phyloP scores from a whole-genome alignment of 1,140 invertebrate species.

The Drosophila sturtevanti region DNA sequence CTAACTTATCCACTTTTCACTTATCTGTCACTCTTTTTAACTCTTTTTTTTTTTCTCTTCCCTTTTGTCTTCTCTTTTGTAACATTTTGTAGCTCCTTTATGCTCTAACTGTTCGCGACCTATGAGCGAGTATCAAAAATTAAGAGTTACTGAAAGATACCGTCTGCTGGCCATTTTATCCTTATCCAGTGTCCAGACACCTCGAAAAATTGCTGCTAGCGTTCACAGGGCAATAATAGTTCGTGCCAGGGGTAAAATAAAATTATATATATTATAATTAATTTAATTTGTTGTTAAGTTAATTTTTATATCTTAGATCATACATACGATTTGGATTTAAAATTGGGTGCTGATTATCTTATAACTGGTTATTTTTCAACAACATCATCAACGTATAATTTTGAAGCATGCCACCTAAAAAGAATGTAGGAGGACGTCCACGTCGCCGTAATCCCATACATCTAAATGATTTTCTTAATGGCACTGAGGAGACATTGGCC shows the following conservation, averaged over 20 bases:
- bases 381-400: conserved; percentile 36
- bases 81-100: conserved; percentile 50
- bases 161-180: conserved; percentile 58
- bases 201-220: conserved; percentile 27
- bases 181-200: conserved; percentile 39
- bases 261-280: too few species aligned
- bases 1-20: background rate
- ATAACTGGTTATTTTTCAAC: conserved; percentile 54
- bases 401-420: conserved; percentile 72
- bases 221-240: conserved; percentile 54
- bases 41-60: too few species aligned
- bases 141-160: conserved; percentile 57
- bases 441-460: conserved; percentile 19
- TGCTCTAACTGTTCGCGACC: conserved; percentile 64
- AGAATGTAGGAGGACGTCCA: conserved; percentile 19
- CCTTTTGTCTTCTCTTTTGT: background rate
- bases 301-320: conserved; percentile 45
- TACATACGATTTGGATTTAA: conserved; percentile 59
- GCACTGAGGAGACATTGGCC: background rate
- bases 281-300: background rate
- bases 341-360: conserved; percentile 57
- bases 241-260: conserved; percentile 45
- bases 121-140: conserved; percentile 74
- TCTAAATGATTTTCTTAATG: conserved; percentile 35
- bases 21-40: background rate